phyloP scores from a whole-genome alignment of 2,797 vertebrate genomes.

The Arnoldichthys spilopterus region DNA sequence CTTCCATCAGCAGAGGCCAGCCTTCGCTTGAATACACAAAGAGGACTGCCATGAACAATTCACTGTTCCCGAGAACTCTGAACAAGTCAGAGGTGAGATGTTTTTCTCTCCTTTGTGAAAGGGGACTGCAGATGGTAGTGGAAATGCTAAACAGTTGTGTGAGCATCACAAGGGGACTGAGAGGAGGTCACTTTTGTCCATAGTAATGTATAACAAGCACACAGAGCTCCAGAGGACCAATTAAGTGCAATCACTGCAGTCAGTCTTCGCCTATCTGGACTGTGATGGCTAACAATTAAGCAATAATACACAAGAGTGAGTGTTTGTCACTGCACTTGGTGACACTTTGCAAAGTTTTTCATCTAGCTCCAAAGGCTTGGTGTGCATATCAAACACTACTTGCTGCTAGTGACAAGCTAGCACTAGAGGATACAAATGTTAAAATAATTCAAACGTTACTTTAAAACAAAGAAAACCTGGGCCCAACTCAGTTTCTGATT shows the following conservation, averaged over 20 bases:
- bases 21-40: not conserved
- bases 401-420: too few relatives aligned
- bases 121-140: not conserved
- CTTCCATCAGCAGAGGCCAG: conserved; percentile 15
- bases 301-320: not conserved
- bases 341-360: too few relatives aligned
- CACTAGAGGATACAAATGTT: too few relatives aligned
- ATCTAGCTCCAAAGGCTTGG: too few relatives aligned
- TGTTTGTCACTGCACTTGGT: too few relatives aligned
- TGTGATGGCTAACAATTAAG: not conserved
- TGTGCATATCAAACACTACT: too few relatives aligned
- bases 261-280: not conserved
- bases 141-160: not conserved
- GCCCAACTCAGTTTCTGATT: too few relatives aligned
- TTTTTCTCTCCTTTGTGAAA: not conserved
- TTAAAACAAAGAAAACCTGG: too few relatives aligned
- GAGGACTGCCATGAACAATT: not conserved
- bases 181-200: not conserved
- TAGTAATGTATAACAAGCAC: not conserved
- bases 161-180: too few relatives aligned
- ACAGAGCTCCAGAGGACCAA: not conserved
- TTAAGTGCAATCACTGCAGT: not conserved
- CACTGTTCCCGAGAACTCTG: not conserved
- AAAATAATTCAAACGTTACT: too few relatives aligned
- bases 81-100: not conserved